Evolutionary conservation across 2,797 vertebrate species (phyloP).

Genomic region (Gallinago stenura): DNA sequence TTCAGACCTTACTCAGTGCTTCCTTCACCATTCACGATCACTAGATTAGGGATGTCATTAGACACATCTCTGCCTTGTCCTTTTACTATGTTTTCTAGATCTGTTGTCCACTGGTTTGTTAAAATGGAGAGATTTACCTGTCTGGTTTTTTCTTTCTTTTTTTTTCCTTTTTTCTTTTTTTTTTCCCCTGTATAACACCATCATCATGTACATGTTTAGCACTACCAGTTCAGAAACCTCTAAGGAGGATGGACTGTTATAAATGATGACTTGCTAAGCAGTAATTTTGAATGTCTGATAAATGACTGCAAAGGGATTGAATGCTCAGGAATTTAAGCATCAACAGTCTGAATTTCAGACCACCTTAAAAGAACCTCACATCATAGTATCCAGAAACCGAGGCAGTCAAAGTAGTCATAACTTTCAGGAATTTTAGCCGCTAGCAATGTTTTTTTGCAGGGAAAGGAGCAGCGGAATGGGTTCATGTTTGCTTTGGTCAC

Average conservation of each 20-base stretch:
- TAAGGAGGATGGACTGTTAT: background rate
- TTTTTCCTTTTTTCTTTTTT: rapidly evolving
- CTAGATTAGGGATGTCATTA: background rate
- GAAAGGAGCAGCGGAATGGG: background rate
- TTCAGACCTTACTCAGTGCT: background rate
- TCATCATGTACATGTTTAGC: background rate
- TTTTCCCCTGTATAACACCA: background rate
- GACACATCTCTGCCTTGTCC: background rate
- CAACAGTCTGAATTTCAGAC: background rate
- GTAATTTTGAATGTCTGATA: background rate
- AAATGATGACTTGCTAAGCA: background rate
- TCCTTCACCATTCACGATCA: background rate
- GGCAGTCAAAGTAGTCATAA: background rate
- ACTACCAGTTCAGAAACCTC: background rate
- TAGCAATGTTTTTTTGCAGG: constrained; percentile 15
- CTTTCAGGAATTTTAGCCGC: constrained; percentile 52
- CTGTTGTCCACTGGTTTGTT: background rate
- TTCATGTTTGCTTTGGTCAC: background rate
- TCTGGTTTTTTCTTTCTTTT: too few species aligned
- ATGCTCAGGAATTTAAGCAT: background rate
- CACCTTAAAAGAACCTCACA: constrained; percentile 1
- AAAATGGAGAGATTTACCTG: background rate
- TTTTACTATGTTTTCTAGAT: background rate
- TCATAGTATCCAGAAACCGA: background rate
- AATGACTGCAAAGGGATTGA: background rate